phyloP scores from a whole-genome alignment of 2,888 invertebrate species.

The Lasioglossum vierecki region DNA sequence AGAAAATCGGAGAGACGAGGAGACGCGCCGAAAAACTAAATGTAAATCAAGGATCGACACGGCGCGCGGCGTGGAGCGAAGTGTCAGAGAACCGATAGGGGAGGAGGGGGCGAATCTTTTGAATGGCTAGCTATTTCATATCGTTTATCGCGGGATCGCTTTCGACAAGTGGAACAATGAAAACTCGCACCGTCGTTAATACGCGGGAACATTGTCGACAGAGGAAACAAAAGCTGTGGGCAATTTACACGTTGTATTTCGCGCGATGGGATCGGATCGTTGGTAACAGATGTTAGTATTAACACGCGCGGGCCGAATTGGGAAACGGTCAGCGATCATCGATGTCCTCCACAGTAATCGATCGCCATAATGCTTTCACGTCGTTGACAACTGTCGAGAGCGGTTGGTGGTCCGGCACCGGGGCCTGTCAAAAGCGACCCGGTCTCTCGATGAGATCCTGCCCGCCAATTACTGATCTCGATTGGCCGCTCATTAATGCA shows the following conservation, averaged over 20 bases:
- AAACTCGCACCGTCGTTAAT: slow-evolving; percentile 14
- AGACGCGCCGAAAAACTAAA: not conserved
- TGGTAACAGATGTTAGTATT: slow-evolving; percentile 47
- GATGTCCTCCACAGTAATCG: slow-evolving; percentile 45
- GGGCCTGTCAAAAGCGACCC: slow-evolving; percentile 50
- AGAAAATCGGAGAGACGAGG: not conserved
- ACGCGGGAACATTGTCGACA: not conserved
- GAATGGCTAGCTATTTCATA: slow-evolving; percentile 11
- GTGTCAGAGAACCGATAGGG: not conserved
- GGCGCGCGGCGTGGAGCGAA: not conserved
- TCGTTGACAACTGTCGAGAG: slow-evolving; percentile 59
- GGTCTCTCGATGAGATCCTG: slow-evolving; percentile 36
- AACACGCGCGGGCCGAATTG: slow-evolving; percentile 30
- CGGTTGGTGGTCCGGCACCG: slow-evolving; percentile 9
- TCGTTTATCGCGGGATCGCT: slow-evolving; percentile 35
- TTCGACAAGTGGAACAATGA: slow-evolving; percentile 33
- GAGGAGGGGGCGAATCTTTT: not conserved
- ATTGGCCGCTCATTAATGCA: slow-evolving; percentile 55
- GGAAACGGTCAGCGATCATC: slow-evolving; percentile 48
- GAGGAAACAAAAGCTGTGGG: slow-evolving; percentile 29
- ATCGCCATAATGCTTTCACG: slow-evolving; percentile 57
- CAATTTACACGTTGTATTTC: slow-evolving; percentile 17
- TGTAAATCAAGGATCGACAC: slow-evolving; percentile 15
- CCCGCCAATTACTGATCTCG: slow-evolving; percentile 49
- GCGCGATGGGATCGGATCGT: slow-evolving; percentile 13